Evolutionary conservation across 2,888 invertebrate species (phyloP), one percentile per base, ranked within the genome.

Genomic region (Globia sparganii): DNA sequence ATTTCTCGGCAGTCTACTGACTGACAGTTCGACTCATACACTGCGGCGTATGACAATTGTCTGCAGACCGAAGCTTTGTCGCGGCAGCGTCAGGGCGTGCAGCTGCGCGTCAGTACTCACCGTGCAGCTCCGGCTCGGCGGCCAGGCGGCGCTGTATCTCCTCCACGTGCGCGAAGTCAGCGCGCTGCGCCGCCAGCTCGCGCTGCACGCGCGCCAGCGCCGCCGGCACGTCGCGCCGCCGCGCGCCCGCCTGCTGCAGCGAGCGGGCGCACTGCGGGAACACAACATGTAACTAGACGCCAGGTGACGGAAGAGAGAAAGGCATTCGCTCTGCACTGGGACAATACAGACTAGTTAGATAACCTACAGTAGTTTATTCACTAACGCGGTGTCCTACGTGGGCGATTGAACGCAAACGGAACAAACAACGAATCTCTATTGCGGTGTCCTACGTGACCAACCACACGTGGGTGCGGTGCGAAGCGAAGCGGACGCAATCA

Each of bases 191-290:
- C 58, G 28, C 28, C 58, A 58, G 58, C 28, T 58, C 94, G 56
- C 97, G 95, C 84, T 97, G 97, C 59, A 97, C 84, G 8, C 93
- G 92, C 84, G 91, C 93, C 82, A 93, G 76, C 59, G 37, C 9
- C 0, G 62, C 70, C 1, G 72, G 75, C 8, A 80, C 72, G 2
- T 75, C 70, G 6, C 56, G 61, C 9, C 21, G 8, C 43, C 4
- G 72, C 59, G 9, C 77, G 28, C 65, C 61, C 21, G 91, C 91
- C 2, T 89, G 90, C 64, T 96, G 95, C 70, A 97, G 84, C 25
- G 94, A 88, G 0, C 72, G 81, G 65, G 90, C 84, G 79, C 94
- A 95, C 92, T 94, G 87, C 65, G 11, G 8, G 31, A 61, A 59
- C 15, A 74, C 15, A n/a, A 34, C 21, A 3, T 46, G 15, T 15